Evolutionary conservation across 2,888 invertebrate species (phyloP).

Genomic region (Smittia sp.): DNA sequence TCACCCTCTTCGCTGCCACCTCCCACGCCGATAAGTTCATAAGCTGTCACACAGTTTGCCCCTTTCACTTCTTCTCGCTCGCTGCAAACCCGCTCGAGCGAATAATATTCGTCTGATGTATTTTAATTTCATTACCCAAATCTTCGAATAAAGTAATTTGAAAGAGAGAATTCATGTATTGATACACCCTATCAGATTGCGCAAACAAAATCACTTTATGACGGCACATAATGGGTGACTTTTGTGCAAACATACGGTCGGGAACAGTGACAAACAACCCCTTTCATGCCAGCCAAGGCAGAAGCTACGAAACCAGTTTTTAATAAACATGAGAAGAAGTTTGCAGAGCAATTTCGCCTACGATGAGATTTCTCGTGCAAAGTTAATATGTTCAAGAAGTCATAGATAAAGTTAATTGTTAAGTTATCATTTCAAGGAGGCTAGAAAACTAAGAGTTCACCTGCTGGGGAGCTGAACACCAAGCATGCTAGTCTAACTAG

Average conservation of each 20-base stretch:
- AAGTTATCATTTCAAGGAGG: too few species aligned
- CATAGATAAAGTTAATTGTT: too few species aligned
- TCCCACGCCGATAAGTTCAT: constrained; percentile 30
- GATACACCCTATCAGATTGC: constrained; percentile 28
- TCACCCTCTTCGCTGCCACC: constrained; percentile 11
- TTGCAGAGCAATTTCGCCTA: too few species aligned
- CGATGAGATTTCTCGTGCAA: too few species aligned
- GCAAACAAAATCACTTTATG: constrained; percentile 21
- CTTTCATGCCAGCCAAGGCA: background rate
- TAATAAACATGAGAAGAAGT: too few species aligned
- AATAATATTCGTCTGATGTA: constrained; percentile 18
- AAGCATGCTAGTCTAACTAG: too few species aligned
- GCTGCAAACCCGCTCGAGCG: background rate
- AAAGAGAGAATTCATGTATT: constrained; percentile 8
- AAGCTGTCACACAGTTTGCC: background rate
- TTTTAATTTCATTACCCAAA: constrained; percentile 34
- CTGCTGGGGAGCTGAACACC: too few species aligned
- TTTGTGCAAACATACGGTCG: constrained; percentile 20
- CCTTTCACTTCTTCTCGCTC: background rate
- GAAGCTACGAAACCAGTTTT: too few species aligned
- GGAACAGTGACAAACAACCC: background rate
- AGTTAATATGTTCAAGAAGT: too few species aligned
- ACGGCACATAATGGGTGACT: constrained; percentile 31
- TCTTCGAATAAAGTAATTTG: background rate
- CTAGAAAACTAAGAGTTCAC: too few species aligned